Evolutionary conservation across 1,140 invertebrate genomes (phyloP), one percentile per base, ranked within the genome.

Genomic region (Amphibalanus amphitrite): DNA sequence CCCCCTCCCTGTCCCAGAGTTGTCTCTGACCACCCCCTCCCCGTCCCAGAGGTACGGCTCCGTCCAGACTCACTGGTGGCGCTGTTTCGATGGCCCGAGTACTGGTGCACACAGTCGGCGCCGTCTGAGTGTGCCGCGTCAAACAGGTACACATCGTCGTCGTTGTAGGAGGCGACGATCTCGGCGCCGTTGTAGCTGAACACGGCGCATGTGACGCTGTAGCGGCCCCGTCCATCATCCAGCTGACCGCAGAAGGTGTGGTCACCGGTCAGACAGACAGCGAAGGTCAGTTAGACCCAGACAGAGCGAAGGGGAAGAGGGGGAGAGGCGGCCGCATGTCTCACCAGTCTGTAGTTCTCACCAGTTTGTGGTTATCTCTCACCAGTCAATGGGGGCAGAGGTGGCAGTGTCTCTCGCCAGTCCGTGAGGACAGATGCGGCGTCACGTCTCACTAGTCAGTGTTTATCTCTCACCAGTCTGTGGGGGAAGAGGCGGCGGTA

Each of bases 91-190:
- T 85, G 84, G 8, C 84, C 84, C 29, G 73, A 73, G 70, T 95
- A 97, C 73, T 81, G 84, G 77, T 93, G 89, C 15, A 86, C 82
- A 79, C 83, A 89, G 75, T 88, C 85, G 67, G 85, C 82, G 29
- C 78, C 79, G 72, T 82, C 81, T 70, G 84, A 82, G 76, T 81
- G 80, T 73, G 74, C 81, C n/a, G 85, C 47, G 80, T 95, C 88
- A 79, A 94, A 97, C 29, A 95, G 80, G 82, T 95, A 97, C 76
- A 98, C 91, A 78, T 93, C 89, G 72, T 94, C 92, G 81, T 97
- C 92, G 80, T 92, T 95, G 79, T 95, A 97, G 0, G 91, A 91
- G 4, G 89, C 93, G 25, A 98, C 80, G 72, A 98, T 89, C 82
- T 96, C 92, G 72, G 86, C 85, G 67, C 94, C 93, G 80, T 92